Conservation (phyloP, 92 coral and sea anemone genomes). For the Pocillopora meandrina region DNA sequence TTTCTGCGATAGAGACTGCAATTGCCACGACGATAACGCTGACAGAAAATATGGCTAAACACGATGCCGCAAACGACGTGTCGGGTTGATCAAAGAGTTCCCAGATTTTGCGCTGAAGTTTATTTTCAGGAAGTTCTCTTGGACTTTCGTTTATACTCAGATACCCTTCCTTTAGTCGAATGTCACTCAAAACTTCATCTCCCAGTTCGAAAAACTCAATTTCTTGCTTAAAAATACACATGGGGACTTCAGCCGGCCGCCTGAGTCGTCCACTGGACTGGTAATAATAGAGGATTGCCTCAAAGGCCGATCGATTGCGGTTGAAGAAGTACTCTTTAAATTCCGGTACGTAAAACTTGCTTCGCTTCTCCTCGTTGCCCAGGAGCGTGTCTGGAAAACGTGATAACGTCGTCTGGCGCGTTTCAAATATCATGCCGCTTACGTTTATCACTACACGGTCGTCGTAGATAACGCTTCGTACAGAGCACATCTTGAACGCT, state of each 20-base stretch:
- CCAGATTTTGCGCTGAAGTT: slow-evolving; percentile 83
- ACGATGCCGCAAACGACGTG: slow-evolving; percentile 77
- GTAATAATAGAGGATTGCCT: slow-evolving; percentile 92
- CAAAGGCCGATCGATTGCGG: slow-evolving; percentile 92
- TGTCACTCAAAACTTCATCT: slow-evolving; percentile 76
- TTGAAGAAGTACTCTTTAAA: slow-evolving; percentile 90
- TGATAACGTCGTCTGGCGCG: slow-evolving; percentile 82
- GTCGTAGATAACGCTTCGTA: slow-evolving; percentile 52
- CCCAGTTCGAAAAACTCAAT: slow-evolving; percentile 96
- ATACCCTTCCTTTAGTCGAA: slow-evolving; percentile 87
- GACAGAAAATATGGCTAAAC: slow-evolving; percentile 79
- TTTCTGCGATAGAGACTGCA: slow-evolving; percentile 65
- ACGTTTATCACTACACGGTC: slow-evolving; percentile 96
- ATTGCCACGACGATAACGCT: slow-evolving; percentile 80
- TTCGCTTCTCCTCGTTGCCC: slow-evolving; percentile 85
- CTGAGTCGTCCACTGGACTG: slow-evolving; percentile 93
- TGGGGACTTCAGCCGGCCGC: slow-evolving; percentile 90
- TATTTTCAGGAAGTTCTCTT: slow-evolving; percentile 62
- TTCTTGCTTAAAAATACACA: slow-evolving; percentile 87
- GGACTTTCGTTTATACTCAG: slow-evolving; percentile 58
- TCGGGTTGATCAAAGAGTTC: slow-evolving; percentile 95
- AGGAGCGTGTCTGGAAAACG: slow-evolving; percentile 90
- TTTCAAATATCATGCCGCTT: slow-evolving; percentile 95
- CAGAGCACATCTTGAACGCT: slow-evolving; percentile 26
- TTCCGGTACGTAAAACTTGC: slow-evolving; percentile 75